Percentiles rank a stretch among this genome's conserved stretches.
Evolutionary conservation across 2,888 invertebrate genomes (phyloP).

Genomic region (Epinotia demarniana): DNA sequence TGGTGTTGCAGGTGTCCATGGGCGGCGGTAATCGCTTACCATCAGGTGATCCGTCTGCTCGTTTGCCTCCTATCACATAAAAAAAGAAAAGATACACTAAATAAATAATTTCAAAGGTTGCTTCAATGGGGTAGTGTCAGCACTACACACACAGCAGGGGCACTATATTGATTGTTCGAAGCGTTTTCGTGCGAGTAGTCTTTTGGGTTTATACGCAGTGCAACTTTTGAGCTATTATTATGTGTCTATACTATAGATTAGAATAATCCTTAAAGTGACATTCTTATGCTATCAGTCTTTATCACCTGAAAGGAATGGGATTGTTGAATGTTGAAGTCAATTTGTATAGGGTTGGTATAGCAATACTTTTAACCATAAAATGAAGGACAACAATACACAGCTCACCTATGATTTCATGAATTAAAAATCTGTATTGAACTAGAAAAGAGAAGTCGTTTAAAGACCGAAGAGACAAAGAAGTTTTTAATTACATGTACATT

Average conservation of each 20-base stretch:
- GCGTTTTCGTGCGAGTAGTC: background rate
- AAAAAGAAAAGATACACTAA: no score
- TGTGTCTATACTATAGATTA: slow-evolving; percentile 31
- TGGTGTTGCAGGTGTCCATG: no score
- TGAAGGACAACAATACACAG: slow-evolving; percentile 7
- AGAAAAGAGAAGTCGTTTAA: background rate
- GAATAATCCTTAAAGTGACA: slow-evolving; percentile 36
- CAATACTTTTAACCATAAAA: slow-evolving; percentile 27
- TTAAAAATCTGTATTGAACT: background rate
- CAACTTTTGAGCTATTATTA: slow-evolving; percentile 24
- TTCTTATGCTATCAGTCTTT: slow-evolving; percentile 37
- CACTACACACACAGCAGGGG: no score
- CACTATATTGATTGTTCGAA: background rate
- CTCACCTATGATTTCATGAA: background rate
- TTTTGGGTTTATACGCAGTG: background rate
- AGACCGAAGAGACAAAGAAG: no score
- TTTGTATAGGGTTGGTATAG: slow-evolving; percentile 34
- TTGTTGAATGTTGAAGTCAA: slow-evolving; percentile 38
- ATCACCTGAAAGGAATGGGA: slow-evolving; percentile 28
- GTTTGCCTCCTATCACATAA: no score
- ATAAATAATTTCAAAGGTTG: no score
- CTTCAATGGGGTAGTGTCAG: no score
- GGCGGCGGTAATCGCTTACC: no score
- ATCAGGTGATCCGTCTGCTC: no score
- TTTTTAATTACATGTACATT: background rate